Evolutionary conservation across 2,113 vertebrate species (phyloP).

Genomic region (Hydrochoerus hydrochaeris): DNA sequence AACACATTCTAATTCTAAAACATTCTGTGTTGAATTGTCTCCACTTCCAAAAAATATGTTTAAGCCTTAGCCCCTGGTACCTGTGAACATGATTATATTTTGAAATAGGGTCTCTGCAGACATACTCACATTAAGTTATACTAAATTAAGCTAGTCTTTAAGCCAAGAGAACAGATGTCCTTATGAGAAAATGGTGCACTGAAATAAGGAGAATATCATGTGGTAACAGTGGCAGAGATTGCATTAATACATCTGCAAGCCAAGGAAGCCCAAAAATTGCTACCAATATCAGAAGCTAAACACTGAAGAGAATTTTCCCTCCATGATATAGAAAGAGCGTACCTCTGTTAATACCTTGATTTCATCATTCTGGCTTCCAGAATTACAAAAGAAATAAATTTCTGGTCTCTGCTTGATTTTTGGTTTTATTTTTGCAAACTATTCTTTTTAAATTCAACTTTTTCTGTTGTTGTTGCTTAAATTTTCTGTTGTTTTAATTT

Average conservation of each 20-base stretch:
- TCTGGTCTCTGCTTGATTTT: neutral
- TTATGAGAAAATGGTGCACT: neutral
- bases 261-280: neutral
- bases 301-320: neutral
- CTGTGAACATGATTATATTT: neutral
- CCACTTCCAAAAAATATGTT: neutral
- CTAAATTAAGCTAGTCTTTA: neutral
- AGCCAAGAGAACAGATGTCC: neutral
- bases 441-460: neutral
- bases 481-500: neutral
- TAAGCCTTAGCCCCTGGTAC: neutral
- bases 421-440: neutral
- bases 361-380: neutral
- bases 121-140: neutral
- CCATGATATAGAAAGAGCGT: neutral
- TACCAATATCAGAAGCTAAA: neutral
- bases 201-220: neutral
- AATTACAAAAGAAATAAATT: neutral
- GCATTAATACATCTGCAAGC: neutral
- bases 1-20: slow-evolving; percentile 39
- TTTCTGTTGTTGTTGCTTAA: neutral
- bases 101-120: neutral
- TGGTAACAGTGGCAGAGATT: neutral
- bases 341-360: neutral
- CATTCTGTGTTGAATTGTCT: neutral